These are phyloP conservation scores for Biston stratarius DNA, from an alignment of 2,888 invertebrate species.

Conservation along the genomic window DNA sequence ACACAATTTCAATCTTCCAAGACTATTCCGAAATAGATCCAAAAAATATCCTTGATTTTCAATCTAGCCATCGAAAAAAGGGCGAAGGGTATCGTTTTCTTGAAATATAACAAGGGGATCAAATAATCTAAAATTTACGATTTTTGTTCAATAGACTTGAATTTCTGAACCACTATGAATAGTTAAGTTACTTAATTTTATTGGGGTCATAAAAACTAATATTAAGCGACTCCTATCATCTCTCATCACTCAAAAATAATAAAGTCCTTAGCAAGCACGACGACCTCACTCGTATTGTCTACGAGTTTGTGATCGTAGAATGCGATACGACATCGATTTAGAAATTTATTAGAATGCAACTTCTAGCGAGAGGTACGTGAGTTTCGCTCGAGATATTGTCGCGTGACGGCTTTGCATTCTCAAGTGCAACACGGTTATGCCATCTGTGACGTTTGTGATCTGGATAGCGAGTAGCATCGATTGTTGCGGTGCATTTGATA, in stretches of 20 bases:
- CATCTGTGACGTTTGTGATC: conserved; percentile 44
- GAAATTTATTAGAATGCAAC: conserved; percentile 85
- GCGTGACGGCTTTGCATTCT: conserved; percentile 49
- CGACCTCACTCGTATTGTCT: conserved; percentile 64
- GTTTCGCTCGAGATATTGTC: conserved; percentile 64
- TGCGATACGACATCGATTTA: conserved; percentile 83
- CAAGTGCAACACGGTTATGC: conserved; percentile 47
- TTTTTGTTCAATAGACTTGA: no score
- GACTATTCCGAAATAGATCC: no score
- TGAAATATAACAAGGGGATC: no score
- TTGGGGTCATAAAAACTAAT: no score
- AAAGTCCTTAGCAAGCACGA: conserved; percentile 76
- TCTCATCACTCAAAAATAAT: not conserved
- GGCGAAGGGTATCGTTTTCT: no score
- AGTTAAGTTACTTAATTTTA: no score
- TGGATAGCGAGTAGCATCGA: conserved; percentile 31
- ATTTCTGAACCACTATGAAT: no score
- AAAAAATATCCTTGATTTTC: no score
- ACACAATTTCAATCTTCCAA: no score
- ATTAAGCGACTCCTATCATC: no score
- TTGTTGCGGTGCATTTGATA: conserved; percentile 23
- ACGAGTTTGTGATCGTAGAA: conserved; percentile 58
- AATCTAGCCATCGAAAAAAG: no score
- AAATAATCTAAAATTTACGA: no score
- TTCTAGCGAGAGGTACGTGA: conserved; percentile 62